Conservation (phyloP, 2,888 invertebrate genomes). For the Heteromurus nitidus region DNA sequence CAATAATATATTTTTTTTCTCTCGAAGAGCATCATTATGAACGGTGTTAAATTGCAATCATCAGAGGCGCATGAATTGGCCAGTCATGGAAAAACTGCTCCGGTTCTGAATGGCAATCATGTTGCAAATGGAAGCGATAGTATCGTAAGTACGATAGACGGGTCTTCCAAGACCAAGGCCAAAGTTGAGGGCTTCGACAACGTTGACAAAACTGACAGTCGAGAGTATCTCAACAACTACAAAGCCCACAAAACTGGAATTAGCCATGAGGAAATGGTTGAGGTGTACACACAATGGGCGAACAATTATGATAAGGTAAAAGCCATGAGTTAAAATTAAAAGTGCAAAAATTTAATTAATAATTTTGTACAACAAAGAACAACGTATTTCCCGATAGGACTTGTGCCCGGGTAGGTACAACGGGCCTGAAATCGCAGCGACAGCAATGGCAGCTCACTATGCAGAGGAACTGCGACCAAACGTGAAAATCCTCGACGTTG, state of each 20-base stretch:
- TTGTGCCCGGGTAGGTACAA: slow-evolving; percentile 73
- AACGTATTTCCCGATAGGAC: slow-evolving; percentile 61
- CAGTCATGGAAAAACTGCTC: neutral
- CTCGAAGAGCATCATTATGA: too few relatives aligned
- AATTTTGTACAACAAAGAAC: neutral
- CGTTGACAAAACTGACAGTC: slow-evolving; percentile 65
- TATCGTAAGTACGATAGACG: neutral
- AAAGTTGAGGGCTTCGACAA: slow-evolving; percentile 64
- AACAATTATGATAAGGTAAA: slow-evolving; percentile 73
- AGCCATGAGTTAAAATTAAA: too few relatives aligned
- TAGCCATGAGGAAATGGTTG: slow-evolving; percentile 74
- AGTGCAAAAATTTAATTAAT: neutral
- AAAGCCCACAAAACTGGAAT: slow-evolving; percentile 73
- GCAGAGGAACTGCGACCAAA: slow-evolving; percentile 69
- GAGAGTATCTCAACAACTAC: slow-evolving; percentile 72
- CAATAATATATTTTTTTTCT: too few relatives aligned
- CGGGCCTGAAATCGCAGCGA: slow-evolving; percentile 75
- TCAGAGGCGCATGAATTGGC: too few relatives aligned
- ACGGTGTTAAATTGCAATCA: too few relatives aligned
- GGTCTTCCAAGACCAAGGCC: neutral
- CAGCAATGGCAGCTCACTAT: slow-evolving; percentile 73
- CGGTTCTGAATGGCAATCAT: neutral
- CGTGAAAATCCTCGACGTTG: slow-evolving; percentile 75
- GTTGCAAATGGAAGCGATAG: neutral
- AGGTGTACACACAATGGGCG: slow-evolving; percentile 75